Evolutionary conservation across 2,113 vertebrate species (phyloP), one percentile per base, ranked within the genome.

Genomic region (Propithecus coquereli): DNA sequence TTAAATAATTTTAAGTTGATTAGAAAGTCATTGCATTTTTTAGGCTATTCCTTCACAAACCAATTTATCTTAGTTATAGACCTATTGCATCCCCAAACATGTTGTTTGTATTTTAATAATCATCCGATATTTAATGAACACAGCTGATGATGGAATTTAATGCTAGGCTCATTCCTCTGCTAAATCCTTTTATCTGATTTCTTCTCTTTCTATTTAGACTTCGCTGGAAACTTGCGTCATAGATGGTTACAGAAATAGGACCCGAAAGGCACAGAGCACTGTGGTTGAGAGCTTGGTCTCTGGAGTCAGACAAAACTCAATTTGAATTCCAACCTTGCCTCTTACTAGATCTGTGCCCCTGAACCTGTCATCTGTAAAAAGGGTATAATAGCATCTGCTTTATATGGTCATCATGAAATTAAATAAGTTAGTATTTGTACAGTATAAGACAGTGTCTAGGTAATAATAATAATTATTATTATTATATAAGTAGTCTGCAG

Each of bases 1-100:
- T 97, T 73, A 97, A 97, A 94, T 91, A 95, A 22, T 10, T 50
- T 93, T 10, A 79, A 95, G 90, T 97, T 97, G 95, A 96, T 98
- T 97, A 89, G 40, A 82, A 86, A 91, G 92, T 59, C 40, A 65
- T 76, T 54, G 9, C 84, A n/a, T 94, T 97, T 96, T 85, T 85
- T 25, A 82, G n/a, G 30, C 66, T 89, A 22, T 88, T 94, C 54
- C 68, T 96, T 96, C 34, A 27, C 90, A 96, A 94, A 87, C 61
- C 89, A 91, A 79, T 81, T 65, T 50, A 40, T 52, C 61, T 94
- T 93, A 85, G 81, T 74, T 85, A 68, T 77, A 92, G 81, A 79
- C 25, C 40, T 66, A 77, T 20, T 52, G 13, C 1, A 9, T n/a
- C 27, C 66, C 47, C 9, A n/a, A 16, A 50, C 87, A 47, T 73